phyloP scores from a whole-genome alignment of 2,888 invertebrate species.

The Caenorhabditis sp. region DNA sequence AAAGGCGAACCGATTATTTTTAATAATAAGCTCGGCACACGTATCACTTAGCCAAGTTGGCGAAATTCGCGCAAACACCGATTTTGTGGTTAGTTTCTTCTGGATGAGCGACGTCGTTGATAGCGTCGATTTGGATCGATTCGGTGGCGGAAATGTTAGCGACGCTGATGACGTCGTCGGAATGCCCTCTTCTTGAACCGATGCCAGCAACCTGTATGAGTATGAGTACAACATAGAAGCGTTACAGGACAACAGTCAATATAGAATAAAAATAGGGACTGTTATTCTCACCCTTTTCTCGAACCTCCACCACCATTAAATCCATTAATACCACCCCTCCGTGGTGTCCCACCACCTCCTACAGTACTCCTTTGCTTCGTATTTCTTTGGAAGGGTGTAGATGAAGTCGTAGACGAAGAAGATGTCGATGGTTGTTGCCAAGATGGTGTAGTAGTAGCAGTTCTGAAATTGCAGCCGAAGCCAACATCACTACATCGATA shows the following conservation, averaged over 20 bases:
- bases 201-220: not conserved
- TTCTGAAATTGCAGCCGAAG: not conserved
- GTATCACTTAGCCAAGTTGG: slow-evolving; percentile 48
- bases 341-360: not conserved
- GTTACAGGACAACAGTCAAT: too few species aligned
- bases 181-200: not conserved
- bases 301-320: not conserved
- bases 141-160: slow-evolving; percentile 1
- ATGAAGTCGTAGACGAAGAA: too few species aligned
- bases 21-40: slow-evolving; percentile 36
- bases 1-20: slow-evolving; percentile 39
- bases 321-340: not conserved
- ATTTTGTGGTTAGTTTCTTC: slow-evolving; percentile 15
- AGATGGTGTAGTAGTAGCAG: not conserved
- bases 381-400: not conserved
- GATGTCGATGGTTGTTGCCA: not conserved
- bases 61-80: slow-evolving; percentile 51
- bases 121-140: slow-evolving; percentile 8
- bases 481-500: not conserved
- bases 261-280: too few species aligned
- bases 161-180: slow-evolving; percentile 18
- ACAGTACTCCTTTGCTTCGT: not conserved
- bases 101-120: not conserved
- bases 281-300: not conserved
- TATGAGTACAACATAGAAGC: too few species aligned